A percentile compares a stretch with the other conserved stretches of the same genome.
These are phyloP conservation scores for Eupithecia subfuscata DNA, from an alignment of 2,888 invertebrate species.

Conservation along the genomic window DNA sequence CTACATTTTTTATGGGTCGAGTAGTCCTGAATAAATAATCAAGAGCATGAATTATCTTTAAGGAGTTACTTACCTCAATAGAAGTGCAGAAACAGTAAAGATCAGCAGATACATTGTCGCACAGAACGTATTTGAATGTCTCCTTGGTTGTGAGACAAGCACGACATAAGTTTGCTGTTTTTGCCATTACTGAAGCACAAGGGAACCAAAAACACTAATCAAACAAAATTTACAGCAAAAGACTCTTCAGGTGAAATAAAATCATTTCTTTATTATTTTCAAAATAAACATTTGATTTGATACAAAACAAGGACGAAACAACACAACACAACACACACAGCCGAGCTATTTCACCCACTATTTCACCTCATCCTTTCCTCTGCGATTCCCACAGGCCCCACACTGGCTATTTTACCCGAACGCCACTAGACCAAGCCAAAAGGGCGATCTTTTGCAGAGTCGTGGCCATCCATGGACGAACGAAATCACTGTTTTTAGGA, in stretches of 20 bases:
- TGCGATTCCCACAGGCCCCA: too few relatives aligned
- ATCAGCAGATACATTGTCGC: constrained; percentile 67
- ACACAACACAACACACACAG: neutral
- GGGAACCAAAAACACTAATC: neutral
- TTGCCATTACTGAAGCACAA: constrained; percentile 18
- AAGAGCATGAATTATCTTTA: neutral
- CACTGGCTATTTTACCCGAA: neutral
- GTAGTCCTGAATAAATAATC: neutral
- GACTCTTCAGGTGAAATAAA: neutral
- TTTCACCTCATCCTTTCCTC: neutral
- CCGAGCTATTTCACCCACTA: too few relatives aligned
- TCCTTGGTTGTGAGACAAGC: constrained; percentile 69
- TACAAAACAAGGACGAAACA: neutral
- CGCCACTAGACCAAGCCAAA: neutral
- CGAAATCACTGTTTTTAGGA: neutral
- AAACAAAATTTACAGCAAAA: neutral
- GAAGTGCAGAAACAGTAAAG: constrained; percentile 74
- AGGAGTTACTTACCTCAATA: constrained; percentile 60
- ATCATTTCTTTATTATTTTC: neutral
- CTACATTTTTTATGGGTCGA: neutral
- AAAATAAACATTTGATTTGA: neutral
- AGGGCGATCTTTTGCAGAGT: neutral
- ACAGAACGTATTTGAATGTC: constrained; percentile 62
- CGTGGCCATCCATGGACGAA: neutral
- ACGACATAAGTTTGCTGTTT: constrained; percentile 63